Evolutionary conservation across 92 coral and sea anemone species (phyloP).

Genomic region (Desmophyllum pertusum): DNA sequence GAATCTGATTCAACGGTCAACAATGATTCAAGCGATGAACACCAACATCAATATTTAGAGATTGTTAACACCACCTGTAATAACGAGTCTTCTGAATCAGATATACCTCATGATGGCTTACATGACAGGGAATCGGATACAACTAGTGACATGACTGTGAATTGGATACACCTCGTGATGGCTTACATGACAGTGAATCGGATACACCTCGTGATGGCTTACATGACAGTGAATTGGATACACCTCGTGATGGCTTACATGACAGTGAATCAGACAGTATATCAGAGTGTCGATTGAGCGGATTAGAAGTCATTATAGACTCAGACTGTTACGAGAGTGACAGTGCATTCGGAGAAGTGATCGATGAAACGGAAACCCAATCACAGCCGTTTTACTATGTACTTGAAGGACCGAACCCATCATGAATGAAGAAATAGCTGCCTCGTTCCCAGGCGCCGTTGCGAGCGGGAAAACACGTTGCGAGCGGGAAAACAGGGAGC

Average conservation of each 20-base stretch:
- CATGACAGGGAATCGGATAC: too few relatives aligned
- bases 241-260: slow-evolving; percentile 6
- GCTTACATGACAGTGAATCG: not conserved
- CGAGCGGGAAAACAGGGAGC: too few relatives aligned
- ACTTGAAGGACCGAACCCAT: slow-evolving; percentile 31
- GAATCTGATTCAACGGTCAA: not conserved
- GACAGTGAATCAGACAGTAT: too few relatives aligned
- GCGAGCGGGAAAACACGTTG: too few relatives aligned
- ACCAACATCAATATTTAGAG: not conserved
- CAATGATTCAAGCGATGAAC: not conserved
- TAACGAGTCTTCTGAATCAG: not conserved
- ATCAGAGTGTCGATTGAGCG: slow-evolving; percentile 1
- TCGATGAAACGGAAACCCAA: slow-evolving; percentile 29
- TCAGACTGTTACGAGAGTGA: slow-evolving; percentile 24
- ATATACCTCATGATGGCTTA: not conserved
- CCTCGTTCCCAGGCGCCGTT: too few relatives aligned
- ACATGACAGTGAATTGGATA: not conserved
- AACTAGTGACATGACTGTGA: too few relatives aligned
- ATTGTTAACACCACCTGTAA: not conserved
- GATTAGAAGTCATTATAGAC: slow-evolving; percentile 20
- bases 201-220: slow-evolving; percentile 8
- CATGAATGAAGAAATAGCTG: not conserved
- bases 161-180: not conserved
- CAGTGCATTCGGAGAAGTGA: not conserved
- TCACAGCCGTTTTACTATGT: slow-evolving; percentile 33